Evolutionary conservation across 2,113 vertebrate species (phyloP), one percentile per base, ranked within the genome.

Genomic region (Rana temporaria): DNA sequence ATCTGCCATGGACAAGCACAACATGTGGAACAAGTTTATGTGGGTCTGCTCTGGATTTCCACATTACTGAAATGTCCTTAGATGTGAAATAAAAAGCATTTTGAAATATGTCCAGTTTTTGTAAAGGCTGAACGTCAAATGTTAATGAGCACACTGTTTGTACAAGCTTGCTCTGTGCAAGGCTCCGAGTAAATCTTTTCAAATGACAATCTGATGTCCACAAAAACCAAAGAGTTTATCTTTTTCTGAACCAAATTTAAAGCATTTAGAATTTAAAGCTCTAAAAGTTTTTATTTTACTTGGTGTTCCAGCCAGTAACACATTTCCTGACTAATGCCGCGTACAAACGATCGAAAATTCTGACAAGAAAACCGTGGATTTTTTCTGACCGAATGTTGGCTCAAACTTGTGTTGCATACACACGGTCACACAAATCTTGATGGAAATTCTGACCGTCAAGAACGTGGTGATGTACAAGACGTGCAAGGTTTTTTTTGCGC

Each of bases 101-200:
- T 79, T 87, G 87, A 87, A 88, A 87, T 89, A 90, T 87, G 89
- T 90, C 87, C 88, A 86, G 87, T 87, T 91, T 86, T 87, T 92
- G 89, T 88, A 90, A 89, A 88, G 85, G 84, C 86, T 65, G 85
- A 84, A 87, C 85, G 88, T 90, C 84, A 85, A 85, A 72, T 86
- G 81, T 87, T 84, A 88, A 87, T 88, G 85, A 91, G 30, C 82
- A 89, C 86, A 89, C 87, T 90, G 90, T 88, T 91, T 88, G 87
- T 77, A 86, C 84, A 84, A 84, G 86, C 85, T 84, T 85, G 81
- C 88, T 85, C 88, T 88, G 84, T 82, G 34, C 26, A 89, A 59
- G 87, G 88, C 84, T 86, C 86, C 84, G 85, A 87, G 42, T 86
- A 90, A 91, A 91, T 84, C 85, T 86, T 87, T 88, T 83, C 84